Percentiles rank a stretch among this genome's conserved stretches.
Evolutionary conservation across 2,888 invertebrate genomes (phyloP).

Genomic region (Cynaeus angustus): DNA sequence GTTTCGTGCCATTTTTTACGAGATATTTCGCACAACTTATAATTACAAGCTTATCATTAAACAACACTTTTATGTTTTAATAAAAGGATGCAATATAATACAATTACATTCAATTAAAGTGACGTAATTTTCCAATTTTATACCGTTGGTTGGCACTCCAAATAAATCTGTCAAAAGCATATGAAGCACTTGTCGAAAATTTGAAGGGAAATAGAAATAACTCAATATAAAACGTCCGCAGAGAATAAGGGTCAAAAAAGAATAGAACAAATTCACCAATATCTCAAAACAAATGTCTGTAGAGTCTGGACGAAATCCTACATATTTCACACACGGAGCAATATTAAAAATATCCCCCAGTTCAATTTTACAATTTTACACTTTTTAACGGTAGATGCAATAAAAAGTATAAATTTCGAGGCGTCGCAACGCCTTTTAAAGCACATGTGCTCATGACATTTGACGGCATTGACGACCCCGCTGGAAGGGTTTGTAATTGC

Average conservation of each 20-base stretch:
- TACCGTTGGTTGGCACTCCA: not conserved
- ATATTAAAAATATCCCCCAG: slow-evolving; percentile 64
- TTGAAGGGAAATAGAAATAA: slow-evolving; percentile 24
- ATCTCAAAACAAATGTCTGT: slow-evolving; percentile 61
- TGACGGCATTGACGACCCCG: slow-evolving; percentile 59
- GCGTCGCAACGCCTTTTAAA: slow-evolving; percentile 50
- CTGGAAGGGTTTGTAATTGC: slow-evolving; percentile 70
- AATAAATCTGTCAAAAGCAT: slow-evolving; percentile 13
- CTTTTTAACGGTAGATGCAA: slow-evolving; percentile 61
- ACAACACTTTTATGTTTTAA: not conserved
- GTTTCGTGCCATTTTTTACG: slow-evolving; percentile 65
- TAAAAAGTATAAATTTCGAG: slow-evolving; percentile 67
- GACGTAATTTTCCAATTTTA: not conserved
- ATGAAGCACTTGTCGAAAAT: slow-evolving; percentile 20
- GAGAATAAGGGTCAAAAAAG: slow-evolving; percentile 48
- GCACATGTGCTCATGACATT: slow-evolving; percentile 61
- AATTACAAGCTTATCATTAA: no score
- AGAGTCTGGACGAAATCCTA: slow-evolving; percentile 53
- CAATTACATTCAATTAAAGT: not conserved
- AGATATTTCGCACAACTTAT: not conserved
- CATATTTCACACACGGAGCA: slow-evolving; percentile 60
- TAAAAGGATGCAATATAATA: not conserved
- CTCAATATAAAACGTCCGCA: slow-evolving; percentile 27
- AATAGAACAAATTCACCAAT: slow-evolving; percentile 60
- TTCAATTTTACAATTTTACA: slow-evolving; percentile 66